phyloP scores from a whole-genome alignment of 1,140 invertebrate species.

The Hestina assimilis region DNA sequence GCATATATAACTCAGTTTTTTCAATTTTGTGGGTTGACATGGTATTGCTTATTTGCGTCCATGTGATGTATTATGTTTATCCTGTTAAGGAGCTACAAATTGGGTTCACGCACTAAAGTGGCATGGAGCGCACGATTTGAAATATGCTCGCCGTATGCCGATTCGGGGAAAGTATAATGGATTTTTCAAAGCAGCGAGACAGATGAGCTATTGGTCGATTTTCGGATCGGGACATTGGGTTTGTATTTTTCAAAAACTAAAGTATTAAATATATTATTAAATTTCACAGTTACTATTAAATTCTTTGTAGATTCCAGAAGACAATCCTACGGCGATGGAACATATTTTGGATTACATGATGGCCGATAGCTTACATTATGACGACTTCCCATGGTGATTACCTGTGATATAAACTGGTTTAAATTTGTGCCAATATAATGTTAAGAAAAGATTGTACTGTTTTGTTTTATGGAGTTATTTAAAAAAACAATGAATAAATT shows the following conservation, averaged over 20 bases:
- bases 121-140: conserved; percentile 48
- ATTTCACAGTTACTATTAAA: background rate
- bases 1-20: too few relatives aligned
- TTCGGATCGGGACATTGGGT: conserved; percentile 69
- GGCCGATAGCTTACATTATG: background rate
- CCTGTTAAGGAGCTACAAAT: conserved; percentile 50
- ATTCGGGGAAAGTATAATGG: conserved; percentile 53
- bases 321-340: conserved; percentile 63
- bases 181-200: conserved; percentile 47
- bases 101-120: conserved; percentile 65
- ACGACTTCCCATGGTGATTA: background rate
- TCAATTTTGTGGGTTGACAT: too few relatives aligned
- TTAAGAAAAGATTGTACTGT: background rate
- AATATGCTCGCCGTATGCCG: conserved; percentile 33
- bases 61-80: too few relatives aligned
- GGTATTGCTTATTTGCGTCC: too few relatives aligned
- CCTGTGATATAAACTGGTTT: conserved; percentile 5
- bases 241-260: conserved; percentile 12
- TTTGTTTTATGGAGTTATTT: background rate
- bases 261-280: too few relatives aligned
- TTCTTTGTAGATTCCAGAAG: conserved; percentile 57
- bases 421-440: conserved; percentile 1
- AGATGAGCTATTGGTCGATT: conserved; percentile 60
- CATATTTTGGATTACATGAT: conserved; percentile 55
- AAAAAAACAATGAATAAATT: conserved; percentile 16